Evolutionary conservation across 2,113 vertebrate genomes (phyloP).

Genomic region (Cyphomyrus discorhynchus): DNA sequence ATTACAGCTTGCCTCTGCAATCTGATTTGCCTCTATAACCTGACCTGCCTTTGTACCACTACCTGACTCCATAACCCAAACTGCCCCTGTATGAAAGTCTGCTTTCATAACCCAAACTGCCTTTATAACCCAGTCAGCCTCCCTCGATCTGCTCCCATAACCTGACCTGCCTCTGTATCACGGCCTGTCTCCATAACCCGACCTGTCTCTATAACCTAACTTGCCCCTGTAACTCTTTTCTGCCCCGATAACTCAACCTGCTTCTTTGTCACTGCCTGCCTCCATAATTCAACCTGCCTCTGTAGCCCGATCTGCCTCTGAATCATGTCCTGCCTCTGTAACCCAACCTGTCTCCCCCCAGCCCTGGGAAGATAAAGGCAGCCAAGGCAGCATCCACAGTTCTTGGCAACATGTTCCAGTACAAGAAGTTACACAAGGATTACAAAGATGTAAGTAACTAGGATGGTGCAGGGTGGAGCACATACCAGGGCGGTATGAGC

Average conservation of each 20-base stretch:
- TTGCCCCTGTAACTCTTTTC: background rate
- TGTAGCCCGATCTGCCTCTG: background rate
- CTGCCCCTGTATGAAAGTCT: no score
- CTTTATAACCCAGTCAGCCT: no score
- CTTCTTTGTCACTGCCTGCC: background rate
- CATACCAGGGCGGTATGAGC: background rate
- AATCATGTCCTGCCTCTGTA: background rate
- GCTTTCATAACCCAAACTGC: background rate
- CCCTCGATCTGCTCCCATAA: background rate
- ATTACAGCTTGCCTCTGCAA: background rate
- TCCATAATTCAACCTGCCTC: background rate
- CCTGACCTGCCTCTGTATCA: background rate
- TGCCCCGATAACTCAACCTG: background rate
- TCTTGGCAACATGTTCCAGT: slow-evolving; percentile 86
- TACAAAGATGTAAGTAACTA: background rate
- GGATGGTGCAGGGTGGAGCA: background rate
- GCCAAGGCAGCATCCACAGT: slow-evolving; percentile 77
- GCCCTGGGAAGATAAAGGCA: slow-evolving; percentile 63
- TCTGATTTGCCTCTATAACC: background rate
- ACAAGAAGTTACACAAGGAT: slow-evolving; percentile 79
- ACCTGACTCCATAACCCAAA: background rate
- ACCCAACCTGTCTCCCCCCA: slow-evolving; percentile 34
- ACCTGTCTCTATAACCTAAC: background rate
- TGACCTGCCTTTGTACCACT: background rate
- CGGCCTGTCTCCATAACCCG: background rate